phyloP scores from a whole-genome alignment of 2,113 vertebrate species.

The Pluvialis apricaria region DNA sequence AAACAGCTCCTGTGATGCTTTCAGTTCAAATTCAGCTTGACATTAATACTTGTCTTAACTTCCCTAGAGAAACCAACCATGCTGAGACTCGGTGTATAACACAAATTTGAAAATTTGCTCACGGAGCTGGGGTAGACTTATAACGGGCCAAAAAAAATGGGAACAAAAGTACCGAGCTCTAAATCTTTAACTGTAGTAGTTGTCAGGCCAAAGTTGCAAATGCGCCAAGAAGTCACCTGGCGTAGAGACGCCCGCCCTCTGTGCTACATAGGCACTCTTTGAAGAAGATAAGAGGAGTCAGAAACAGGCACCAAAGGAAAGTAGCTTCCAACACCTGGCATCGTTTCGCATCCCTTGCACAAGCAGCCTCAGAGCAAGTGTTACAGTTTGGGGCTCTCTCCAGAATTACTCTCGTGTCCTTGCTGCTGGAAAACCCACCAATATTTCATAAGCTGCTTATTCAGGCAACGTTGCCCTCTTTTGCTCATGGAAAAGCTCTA shows the following conservation, averaged over 20 bases:
- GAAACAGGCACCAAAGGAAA: background rate
- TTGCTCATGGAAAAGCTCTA: background rate
- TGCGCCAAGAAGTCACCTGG: background rate
- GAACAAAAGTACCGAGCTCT: background rate
- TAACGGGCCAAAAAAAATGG: background rate
- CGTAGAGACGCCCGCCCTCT: background rate
- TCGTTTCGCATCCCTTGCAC: background rate
- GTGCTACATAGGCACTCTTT: background rate
- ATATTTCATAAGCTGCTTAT: background rate
- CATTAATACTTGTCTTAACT: background rate
- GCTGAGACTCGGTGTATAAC: background rate
- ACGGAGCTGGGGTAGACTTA: background rate
- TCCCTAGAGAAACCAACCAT: background rate
- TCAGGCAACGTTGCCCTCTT: background rate
- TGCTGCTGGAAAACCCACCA: background rate
- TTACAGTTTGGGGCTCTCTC: background rate
- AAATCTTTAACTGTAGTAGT: background rate
- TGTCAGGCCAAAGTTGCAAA: background rate
- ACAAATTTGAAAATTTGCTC: slow-evolving; percentile 20
- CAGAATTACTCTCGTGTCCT: background rate
- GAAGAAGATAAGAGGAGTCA: background rate
- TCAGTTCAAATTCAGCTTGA: slow-evolving; percentile 31
- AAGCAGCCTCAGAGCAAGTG: background rate
- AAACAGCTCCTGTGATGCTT: slow-evolving; percentile 19
- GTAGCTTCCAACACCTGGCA: background rate